Evolutionary conservation across 1,140 invertebrate genomes (phyloP), one percentile per base, ranked within the genome.

Genomic region (Manduca sexta): DNA sequence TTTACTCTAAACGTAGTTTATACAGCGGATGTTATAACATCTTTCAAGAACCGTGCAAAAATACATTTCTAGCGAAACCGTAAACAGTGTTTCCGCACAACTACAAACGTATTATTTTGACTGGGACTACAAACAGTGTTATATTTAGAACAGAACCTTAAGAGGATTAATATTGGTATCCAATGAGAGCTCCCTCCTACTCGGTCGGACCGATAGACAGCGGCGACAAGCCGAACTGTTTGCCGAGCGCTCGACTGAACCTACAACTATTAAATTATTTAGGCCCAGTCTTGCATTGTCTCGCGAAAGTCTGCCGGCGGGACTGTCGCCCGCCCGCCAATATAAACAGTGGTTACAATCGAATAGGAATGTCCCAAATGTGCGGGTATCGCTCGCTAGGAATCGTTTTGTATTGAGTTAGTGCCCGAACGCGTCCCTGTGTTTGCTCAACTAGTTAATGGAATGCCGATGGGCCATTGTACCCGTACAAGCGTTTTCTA

Each of bases 361-460:
- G 55, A 69, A 72, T 72, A 62, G 71, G 64, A 73, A 60, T 69
- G 65, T 69, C 49, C 59, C 64, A 47, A 61, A 64, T 57, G 63
- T 61, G 58, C 55, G 55, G 59, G 61, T 68, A 66, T 71, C 65
- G 64, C 53, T 60, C 49, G 61, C 54, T 44, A 57, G 60, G 52
- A 68, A 61, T 70, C 63, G 71, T 64, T 72, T 61, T 59, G 69
- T 73, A 66, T 65, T 58, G 60, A 53, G 56, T 72, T 69, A 75
- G 49, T 53, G 49, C 45, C 60, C 64, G 66, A 64, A 74, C 66
- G 70, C 71, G 71, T 64, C 64, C 65, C 57, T 68, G 64, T 75
- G 72, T 80, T 82, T 84, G 70, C 66, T 63, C 61, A 64, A 69
- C 63, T 80, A 72, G 78, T 82, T 81, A 82, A 82, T 82, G 76